Percentiles rank a stretch among this genome's conserved stretches.
Conservation (phyloP, 2,113 vertebrate species). For the Bambusicola thoracicus region DNA sequence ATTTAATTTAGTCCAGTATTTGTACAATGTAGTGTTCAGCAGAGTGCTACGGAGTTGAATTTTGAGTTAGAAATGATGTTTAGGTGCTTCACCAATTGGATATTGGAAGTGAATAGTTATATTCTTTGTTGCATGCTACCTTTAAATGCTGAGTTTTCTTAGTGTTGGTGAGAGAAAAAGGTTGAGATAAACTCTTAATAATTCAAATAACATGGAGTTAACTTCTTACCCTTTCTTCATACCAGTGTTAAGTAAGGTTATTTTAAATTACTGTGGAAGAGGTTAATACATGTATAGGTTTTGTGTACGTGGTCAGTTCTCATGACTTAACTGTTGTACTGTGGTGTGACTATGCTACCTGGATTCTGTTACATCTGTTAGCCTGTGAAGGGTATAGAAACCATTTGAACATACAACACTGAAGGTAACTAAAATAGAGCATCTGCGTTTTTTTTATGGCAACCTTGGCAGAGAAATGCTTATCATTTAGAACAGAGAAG, state of each 20-base stretch:
- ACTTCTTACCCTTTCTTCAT: background rate
- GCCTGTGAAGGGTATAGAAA: background rate
- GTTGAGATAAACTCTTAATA: background rate
- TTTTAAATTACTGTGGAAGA: background rate
- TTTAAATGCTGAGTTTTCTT: background rate
- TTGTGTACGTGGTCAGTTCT: background rate
- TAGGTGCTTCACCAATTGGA: background rate
- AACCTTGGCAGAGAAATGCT: background rate
- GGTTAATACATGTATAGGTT: background rate
- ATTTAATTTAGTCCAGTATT: background rate
- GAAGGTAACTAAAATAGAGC: background rate
- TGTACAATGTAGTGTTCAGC: background rate
- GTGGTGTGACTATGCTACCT: background rate
- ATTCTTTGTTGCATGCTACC: background rate
- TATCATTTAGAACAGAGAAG: background rate
- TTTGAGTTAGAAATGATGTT: background rate
- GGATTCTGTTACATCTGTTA: background rate
- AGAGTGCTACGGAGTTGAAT: background rate
- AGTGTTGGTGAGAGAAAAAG: background rate
- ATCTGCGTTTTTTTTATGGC: background rate
- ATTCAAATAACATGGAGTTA: background rate
- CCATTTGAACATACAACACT: background rate
- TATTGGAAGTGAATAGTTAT: background rate
- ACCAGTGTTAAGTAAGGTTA: background rate
- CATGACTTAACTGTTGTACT: background rate